Percentiles rank a stretch among this genome's conserved stretches.
phyloP scores from a whole-genome alignment of 2,888 invertebrate species.

The Acleris sparsana region DNA sequence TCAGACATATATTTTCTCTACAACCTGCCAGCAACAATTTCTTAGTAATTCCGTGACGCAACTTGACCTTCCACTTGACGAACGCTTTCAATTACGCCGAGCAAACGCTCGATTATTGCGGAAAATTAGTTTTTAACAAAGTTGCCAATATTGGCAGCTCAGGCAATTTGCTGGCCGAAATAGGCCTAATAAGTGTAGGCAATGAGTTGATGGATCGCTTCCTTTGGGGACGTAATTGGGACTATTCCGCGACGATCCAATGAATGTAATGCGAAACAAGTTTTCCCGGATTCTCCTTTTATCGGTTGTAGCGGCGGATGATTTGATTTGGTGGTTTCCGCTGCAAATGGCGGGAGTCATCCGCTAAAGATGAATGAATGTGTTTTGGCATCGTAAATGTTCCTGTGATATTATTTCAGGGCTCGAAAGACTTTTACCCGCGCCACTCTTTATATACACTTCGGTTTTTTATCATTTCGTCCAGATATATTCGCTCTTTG shows the following conservation, averaged over 20 bases:
- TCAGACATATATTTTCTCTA: too few species aligned
- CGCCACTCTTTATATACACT: too few species aligned
- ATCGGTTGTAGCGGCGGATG: slow-evolving; percentile 13
- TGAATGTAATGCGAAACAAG: slow-evolving; percentile 25
- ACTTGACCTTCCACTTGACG: slow-evolving; percentile 23
- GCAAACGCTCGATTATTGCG: slow-evolving; percentile 49
- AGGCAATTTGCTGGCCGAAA: slow-evolving; percentile 53
- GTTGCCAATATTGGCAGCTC: slow-evolving; percentile 48
- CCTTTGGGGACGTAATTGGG: slow-evolving; percentile 45
- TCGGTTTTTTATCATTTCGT: too few species aligned
- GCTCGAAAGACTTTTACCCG: too few species aligned
- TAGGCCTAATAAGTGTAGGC: slow-evolving; percentile 47
- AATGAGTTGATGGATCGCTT: slow-evolving; percentile 57
- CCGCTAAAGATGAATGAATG: slow-evolving; percentile 3
- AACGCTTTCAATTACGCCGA: slow-evolving; percentile 37
- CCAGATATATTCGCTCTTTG: too few species aligned
- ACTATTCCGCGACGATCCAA: slow-evolving; percentile 15
- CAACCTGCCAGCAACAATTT: slow-evolving; percentile 3
- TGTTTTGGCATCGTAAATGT: not conserved
- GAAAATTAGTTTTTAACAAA: slow-evolving; percentile 62
- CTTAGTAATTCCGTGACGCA: slow-evolving; percentile 4
- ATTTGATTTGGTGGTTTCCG: slow-evolving; percentile 22
- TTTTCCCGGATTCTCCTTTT: slow-evolving; percentile 22
- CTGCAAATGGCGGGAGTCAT: not conserved
- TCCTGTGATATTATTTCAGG: too few species aligned